Evolutionary conservation across 2,888 invertebrate species (phyloP), one percentile per base, ranked within the genome.

Genomic region (Athalia rosae): DNA sequence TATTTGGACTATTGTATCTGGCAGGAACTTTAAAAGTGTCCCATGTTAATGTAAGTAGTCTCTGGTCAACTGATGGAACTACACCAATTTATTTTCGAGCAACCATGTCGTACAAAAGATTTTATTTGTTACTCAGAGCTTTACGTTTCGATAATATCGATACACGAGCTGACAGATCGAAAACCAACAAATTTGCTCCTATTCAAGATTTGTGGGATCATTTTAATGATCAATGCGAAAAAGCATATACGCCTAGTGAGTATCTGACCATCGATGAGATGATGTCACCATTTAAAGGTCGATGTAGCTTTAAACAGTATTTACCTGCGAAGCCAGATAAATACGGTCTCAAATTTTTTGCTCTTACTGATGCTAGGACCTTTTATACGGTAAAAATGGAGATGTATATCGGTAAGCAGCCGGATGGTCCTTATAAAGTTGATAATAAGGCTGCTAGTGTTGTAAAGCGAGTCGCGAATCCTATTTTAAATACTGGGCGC

Each of bases 241-340:
- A 77, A 13, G 73, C 78, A 71, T 85, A 84, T 74, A 77, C 77
- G 15, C 82, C 81, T 0, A 77, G 79, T 4, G 69, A 77, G 56
- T 81, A 81, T 76, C 69, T 79, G 3, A 85, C 82, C 4, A 81
- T 86, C 9, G 84, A 85, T 59, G 82, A 86, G 76, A 82, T 83
- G 66, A 67, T 85, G 13, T 76, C 84, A 13, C 50, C 77, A 13
- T 87, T 84, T 77, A 71, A 81, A n/a, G 84, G 83, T 4, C 48
- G 80, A 13, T 84, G 83, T 45, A 58, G 59, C 8, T 84, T 84
- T 56, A 78, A 80, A 67, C 80, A 84, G 50, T 84, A 85, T 74
- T 80, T 84, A 7, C 80, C 81, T 1, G 77, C 76, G 11, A 85
- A 86, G 71, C 82, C 84, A 3, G 81, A 80, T 45, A 83, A 81